These are phyloP conservation scores for Paedocypris micromegethes DNA, from an alignment of 2,797 vertebrate species.

Conservation along the genomic window DNA sequence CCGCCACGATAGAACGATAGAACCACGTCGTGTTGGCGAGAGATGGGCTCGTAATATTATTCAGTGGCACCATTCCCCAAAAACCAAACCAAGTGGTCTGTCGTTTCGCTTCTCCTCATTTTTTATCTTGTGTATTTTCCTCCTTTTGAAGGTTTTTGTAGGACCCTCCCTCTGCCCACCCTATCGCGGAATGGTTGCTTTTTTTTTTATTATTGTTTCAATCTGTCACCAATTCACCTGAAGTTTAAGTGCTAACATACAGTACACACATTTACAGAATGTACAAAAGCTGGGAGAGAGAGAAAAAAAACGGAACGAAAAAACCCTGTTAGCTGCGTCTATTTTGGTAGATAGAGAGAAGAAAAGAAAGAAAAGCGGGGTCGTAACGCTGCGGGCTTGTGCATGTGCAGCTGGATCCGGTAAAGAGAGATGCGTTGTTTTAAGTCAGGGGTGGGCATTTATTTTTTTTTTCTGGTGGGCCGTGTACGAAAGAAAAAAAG, in stretches of 20 bases:
- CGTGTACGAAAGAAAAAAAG: too few relatives aligned
- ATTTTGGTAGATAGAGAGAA: constrained; percentile 39
- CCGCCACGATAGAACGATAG: constrained; percentile 65
- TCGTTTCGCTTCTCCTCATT: constrained; percentile 24
- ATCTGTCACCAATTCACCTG: constrained; percentile 49
- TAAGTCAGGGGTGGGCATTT: constrained; percentile 4
- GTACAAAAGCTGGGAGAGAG: constrained; percentile 59
- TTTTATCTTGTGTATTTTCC: constrained; percentile 4
- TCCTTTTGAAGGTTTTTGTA: constrained; percentile 1
- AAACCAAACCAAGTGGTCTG: constrained; percentile 26
- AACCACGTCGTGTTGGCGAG: constrained; percentile 76
- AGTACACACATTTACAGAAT: constrained; percentile 65
- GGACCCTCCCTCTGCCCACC: constrained; percentile 14
- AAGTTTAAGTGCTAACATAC: constrained; percentile 58
- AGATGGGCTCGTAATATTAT: constrained; percentile 47
- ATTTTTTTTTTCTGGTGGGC: too few relatives aligned
- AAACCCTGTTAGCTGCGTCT: constrained; percentile 53
- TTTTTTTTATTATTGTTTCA: constrained; percentile 4
- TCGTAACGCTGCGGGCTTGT: constrained; percentile 63
- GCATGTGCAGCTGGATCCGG: constrained; percentile 44
- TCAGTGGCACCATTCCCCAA: constrained; percentile 47
- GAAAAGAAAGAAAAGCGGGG: constrained; percentile 58
- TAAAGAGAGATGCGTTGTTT: constrained; percentile 25
- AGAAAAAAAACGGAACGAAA: constrained; percentile 34
- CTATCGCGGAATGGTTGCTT: constrained; percentile 44